phyloP scores from a whole-genome alignment of 2,888 invertebrate species.

The Caenorhabditis panamensis region DNA sequence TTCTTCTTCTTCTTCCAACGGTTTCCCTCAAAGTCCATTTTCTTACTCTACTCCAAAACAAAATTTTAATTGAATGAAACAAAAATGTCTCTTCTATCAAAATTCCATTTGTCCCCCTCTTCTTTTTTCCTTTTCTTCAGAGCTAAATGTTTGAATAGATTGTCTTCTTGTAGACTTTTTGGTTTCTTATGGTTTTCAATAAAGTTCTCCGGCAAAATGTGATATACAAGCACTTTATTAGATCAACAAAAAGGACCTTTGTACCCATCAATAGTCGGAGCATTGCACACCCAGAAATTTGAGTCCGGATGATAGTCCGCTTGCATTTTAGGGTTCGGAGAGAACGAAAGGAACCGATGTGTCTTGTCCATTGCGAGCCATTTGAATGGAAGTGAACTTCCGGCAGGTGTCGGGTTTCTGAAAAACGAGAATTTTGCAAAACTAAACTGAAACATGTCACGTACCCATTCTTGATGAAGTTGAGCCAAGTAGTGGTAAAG shows the following conservation, averaged over 20 bases:
- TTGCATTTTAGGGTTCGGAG: constrained; percentile 51
- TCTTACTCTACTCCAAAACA: too few species aligned
- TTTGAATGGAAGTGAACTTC: constrained; percentile 54
- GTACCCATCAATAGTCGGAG: constrained; percentile 65
- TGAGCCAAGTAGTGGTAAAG: constrained; percentile 57
- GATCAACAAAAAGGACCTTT: constrained; percentile 62
- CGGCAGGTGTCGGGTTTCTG: constrained; percentile 61
- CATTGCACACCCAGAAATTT: constrained; percentile 63
- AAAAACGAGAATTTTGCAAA: constrained; percentile 1
- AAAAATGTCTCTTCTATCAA: background rate
- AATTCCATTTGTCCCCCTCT: background rate
- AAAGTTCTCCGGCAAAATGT: background rate
- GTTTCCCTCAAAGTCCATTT: background rate
- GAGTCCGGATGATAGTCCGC: constrained; percentile 61
- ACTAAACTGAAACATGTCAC: background rate
- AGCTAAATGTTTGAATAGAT: background rate
- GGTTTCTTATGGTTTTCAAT: background rate
- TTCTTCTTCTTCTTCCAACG: background rate
- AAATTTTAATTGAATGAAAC: background rate
- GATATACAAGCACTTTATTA: background rate
- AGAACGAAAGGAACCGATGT: constrained; percentile 57
- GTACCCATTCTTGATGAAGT: constrained; percentile 62
- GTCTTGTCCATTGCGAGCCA: constrained; percentile 56
- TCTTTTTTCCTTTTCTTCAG: background rate
- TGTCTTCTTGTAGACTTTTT: too few species aligned